Conservation (phyloP, 2,888 invertebrate genomes). For the Lumbricus terrestris region DNA sequence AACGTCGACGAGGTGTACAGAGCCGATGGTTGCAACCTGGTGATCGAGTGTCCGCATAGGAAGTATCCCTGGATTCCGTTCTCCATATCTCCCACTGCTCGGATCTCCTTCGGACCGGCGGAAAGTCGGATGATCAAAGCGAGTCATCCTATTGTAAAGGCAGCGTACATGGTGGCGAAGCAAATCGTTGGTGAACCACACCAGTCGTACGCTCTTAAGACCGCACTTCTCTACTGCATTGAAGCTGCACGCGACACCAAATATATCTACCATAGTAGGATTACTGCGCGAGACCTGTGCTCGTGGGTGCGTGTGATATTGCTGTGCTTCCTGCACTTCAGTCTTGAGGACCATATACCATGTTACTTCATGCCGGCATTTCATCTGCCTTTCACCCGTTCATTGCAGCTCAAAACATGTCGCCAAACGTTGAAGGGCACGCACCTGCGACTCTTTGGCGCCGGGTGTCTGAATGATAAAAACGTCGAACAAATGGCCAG, state of each 20-base stretch:
- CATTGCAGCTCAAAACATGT: neutral
- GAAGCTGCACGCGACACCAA: neutral
- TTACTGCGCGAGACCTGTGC: neutral
- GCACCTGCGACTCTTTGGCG: neutral
- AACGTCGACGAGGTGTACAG: neutral
- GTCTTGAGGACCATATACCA: neutral
- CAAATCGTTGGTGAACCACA: neutral
- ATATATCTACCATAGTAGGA: neutral
- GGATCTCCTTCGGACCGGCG: neutral
- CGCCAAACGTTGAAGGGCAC: neutral
- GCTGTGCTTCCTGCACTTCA: neutral
- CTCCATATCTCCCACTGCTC: neutral
- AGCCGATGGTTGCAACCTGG: slow-evolving; percentile 3
- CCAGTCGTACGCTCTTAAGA: neutral
- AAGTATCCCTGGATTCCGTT: neutral
- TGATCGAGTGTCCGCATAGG: neutral
- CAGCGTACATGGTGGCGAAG: neutral
- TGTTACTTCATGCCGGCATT: neutral
- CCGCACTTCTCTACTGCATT: neutral
- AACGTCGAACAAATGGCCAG: neutral
- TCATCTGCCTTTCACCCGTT: neutral
- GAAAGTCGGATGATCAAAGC: neutral
- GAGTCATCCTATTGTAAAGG: neutral
- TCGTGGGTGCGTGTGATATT: neutral
- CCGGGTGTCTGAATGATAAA: neutral